phyloP scores from a whole-genome alignment of 2,888 invertebrate species.

The Linyphia triangularis region DNA sequence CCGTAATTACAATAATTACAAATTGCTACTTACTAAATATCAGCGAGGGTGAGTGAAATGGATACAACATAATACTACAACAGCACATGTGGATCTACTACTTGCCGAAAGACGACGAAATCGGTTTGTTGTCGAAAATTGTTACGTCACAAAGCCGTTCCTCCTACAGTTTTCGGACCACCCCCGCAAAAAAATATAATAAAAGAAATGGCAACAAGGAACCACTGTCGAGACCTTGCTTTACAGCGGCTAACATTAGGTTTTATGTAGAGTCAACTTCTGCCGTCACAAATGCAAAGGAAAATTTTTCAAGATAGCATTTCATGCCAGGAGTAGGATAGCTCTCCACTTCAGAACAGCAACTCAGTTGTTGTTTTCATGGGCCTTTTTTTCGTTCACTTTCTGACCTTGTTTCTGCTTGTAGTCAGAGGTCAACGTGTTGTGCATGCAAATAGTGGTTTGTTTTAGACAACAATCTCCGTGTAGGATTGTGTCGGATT shows the following conservation, averaged over 20 bases:
- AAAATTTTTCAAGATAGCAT: conserved; percentile 48
- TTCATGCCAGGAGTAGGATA: conserved; percentile 21
- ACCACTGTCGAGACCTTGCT: conserved; percentile 63
- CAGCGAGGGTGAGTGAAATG: conserved; percentile 70
- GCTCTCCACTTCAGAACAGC: conserved; percentile 50
- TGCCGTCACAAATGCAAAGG: conserved; percentile 53
- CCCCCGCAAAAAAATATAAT: conserved; percentile 71
- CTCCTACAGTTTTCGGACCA: conserved; percentile 63
- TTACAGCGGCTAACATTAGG: conserved; percentile 24
- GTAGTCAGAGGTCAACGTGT: conserved; percentile 60
- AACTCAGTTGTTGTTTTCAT: conserved; percentile 30
- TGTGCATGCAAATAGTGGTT: conserved; percentile 55
- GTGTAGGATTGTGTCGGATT: conserved; percentile 20
- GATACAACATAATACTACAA: conserved; percentile 72
- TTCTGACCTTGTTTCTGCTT: conserved; percentile 43
- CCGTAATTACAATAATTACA: not conserved
- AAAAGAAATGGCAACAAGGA: conserved; percentile 62
- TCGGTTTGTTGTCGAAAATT: not conserved
- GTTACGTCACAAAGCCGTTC: conserved; percentile 65
- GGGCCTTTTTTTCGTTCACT: not conserved
- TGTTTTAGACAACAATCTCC: conserved; percentile 43
- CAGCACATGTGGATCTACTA: conserved; percentile 69
- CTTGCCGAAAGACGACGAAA: conserved; percentile 44
- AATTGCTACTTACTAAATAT: conserved; percentile 65
- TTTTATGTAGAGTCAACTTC: conserved; percentile 28